Conservation (phyloP, 1,140 invertebrate genomes). For the Polypedilum pembai region DNA sequence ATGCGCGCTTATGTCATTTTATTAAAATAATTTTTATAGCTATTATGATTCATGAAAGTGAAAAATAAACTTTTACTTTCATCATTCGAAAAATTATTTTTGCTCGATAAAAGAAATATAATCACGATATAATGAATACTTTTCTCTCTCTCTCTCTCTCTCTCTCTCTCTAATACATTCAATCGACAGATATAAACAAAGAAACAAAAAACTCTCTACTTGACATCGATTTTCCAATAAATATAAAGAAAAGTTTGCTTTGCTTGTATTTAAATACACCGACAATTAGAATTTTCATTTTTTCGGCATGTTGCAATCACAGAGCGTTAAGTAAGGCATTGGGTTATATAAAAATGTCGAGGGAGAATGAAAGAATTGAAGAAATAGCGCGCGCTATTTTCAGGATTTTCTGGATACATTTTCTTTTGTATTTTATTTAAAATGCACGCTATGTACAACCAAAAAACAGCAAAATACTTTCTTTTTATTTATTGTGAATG, state of each 20-base stretch:
- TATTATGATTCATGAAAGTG: not conserved
- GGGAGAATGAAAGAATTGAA: not conserved
- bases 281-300: not conserved
- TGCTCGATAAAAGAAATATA: not conserved
- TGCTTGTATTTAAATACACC: not conserved
- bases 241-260: not conserved
- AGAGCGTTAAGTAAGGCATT: slow-evolving; percentile 1
- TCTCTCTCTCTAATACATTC: not conserved
- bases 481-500: slow-evolving; percentile 5
- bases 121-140: not conserved
- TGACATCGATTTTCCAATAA: slow-evolving; percentile 22
- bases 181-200: not conserved
- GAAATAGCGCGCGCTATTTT: slow-evolving; percentile 22
- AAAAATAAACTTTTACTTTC: not conserved
- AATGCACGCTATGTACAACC: slow-evolving; percentile 5
- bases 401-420: slow-evolving; percentile 7
- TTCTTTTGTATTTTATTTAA: not conserved
- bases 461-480: not conserved
- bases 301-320: not conserved
- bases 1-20: not conserved
- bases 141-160: not conserved
- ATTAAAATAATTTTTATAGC: not conserved
- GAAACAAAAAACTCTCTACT: not conserved
- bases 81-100: not conserved
- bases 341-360: not conserved